These are phyloP conservation scores for Pyralis farinalis DNA, from an alignment of 2,888 invertebrate species.

Conservation along the genomic window DNA sequence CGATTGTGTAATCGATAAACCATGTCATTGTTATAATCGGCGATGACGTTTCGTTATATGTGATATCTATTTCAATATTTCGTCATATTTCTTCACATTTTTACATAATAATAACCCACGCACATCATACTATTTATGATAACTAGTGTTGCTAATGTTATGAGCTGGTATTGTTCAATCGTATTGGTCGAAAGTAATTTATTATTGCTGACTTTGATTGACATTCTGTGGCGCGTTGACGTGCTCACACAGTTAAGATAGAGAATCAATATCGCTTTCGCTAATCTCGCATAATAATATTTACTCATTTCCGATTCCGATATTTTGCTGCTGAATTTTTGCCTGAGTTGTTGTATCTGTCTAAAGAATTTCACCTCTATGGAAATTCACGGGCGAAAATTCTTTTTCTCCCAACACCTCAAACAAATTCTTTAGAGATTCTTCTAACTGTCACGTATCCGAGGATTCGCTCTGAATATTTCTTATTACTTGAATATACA, in stretches of 20 bases:
- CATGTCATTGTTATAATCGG: constrained; percentile 9
- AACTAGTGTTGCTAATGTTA: not conserved
- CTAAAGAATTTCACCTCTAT: too few species aligned
- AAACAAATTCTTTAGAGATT: too few species aligned
- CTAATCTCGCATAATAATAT: too few species aligned
- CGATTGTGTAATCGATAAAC: constrained; percentile 32
- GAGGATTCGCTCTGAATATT: too few species aligned
- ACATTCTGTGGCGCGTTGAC: constrained; percentile 15
- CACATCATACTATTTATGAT: not conserved
- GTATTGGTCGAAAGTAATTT: constrained; percentile 24
- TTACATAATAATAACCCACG: constrained; percentile 5
- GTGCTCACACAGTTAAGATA: not conserved
- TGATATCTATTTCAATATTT: constrained; percentile 9
- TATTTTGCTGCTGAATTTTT: too few species aligned
- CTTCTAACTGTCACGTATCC: too few species aligned
- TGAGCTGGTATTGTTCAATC: not conserved
- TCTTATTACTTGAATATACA: not conserved
- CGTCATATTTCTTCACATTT: constrained; percentile 1
- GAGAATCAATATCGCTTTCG: too few species aligned
- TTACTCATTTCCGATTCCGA: too few species aligned
- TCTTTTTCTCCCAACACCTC: too few species aligned
- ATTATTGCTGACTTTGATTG: constrained; percentile 21
- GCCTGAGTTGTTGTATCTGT: too few species aligned
- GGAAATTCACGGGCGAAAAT: too few species aligned
- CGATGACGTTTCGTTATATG: constrained; percentile 9